These are phyloP conservation scores for Grammomys surdaster DNA, from an alignment of 2,113 vertebrate genomes.

Conservation along the genomic window DNA sequence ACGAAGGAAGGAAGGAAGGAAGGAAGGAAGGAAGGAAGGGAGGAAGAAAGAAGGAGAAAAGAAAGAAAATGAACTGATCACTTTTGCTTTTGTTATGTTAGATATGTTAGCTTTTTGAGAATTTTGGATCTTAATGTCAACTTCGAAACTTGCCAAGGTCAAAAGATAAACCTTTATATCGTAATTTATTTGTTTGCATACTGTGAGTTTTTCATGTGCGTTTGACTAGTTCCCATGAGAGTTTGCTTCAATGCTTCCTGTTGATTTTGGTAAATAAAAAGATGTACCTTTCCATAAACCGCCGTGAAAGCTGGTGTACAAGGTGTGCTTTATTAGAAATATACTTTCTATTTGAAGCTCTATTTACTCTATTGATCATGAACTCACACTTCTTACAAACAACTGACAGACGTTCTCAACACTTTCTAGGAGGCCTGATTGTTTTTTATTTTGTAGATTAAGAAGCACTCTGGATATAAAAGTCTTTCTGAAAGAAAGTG, in stretches of 20 bases:
- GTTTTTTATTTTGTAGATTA: not conserved
- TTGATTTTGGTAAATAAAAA: slow-evolving; percentile 10
- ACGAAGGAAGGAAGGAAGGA: not conserved
- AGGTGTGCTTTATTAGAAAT: not conserved
- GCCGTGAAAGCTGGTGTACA: not conserved
- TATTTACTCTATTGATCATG: slow-evolving; percentile 11
- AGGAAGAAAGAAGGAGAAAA: not conserved
- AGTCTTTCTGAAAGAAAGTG: slow-evolving; percentile 16
- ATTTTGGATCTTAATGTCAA: slow-evolving; percentile 7
- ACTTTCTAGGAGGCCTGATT: not conserved
- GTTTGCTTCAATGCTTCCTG: not conserved
- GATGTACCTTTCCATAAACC: not conserved
- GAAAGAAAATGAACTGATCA: not conserved
- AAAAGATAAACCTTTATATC: not conserved
- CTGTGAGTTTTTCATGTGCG: not conserved
- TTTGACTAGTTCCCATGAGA: not conserved
- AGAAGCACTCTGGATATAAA: not conserved
- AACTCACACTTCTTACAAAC: not conserved
- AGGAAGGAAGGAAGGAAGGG: no score
- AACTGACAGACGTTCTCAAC: not conserved
- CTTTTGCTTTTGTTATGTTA: slow-evolving; percentile 4
- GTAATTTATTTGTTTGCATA: not conserved
- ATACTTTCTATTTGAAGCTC: not conserved
- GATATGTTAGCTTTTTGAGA: slow-evolving; percentile 24
- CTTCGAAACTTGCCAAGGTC: not conserved